phyloP scores from a whole-genome alignment of 2,113 vertebrate species.

The Motacilla alba region DNA sequence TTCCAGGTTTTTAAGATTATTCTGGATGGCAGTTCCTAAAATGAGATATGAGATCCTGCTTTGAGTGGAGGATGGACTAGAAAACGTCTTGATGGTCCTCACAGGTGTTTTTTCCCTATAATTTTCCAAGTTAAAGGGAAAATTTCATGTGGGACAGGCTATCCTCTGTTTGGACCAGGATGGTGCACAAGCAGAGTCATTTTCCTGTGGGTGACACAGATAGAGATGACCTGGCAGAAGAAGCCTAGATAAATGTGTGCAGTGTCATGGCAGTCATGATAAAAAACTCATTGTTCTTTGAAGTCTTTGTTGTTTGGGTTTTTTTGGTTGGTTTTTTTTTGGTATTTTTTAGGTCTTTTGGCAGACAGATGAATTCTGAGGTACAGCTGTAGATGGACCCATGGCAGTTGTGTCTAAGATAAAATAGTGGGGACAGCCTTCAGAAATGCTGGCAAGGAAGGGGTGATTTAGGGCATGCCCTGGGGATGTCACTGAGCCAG shows the following conservation, averaged over 20 bases:
- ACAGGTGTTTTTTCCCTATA: not conserved
- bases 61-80: not conserved
- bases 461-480: not conserved
- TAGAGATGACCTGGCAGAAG: not conserved
- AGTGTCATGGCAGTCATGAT: rapidly evolving
- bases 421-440: not conserved
- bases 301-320: not conserved
- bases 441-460: not conserved
- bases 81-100: not conserved
- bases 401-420: not conserved
- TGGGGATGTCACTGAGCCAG: not conserved
- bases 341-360: not conserved
- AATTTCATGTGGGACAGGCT: not conserved
- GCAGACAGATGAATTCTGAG: not conserved
- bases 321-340: too few relatives aligned
- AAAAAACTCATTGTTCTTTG: not conserved
- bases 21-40: not conserved
- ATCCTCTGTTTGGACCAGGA: not conserved
- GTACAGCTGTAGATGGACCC: not conserved
- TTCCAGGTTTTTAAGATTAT: not conserved
- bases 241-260: rapidly evolving
- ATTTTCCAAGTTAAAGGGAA: not conserved
- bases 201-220: rapidly evolving
- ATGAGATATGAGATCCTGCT: not conserved
- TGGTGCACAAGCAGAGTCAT: too few relatives aligned